Evolutionary conservation across 2,797 vertebrate species (phyloP).

Genomic region (Rallus crepitans): DNA sequence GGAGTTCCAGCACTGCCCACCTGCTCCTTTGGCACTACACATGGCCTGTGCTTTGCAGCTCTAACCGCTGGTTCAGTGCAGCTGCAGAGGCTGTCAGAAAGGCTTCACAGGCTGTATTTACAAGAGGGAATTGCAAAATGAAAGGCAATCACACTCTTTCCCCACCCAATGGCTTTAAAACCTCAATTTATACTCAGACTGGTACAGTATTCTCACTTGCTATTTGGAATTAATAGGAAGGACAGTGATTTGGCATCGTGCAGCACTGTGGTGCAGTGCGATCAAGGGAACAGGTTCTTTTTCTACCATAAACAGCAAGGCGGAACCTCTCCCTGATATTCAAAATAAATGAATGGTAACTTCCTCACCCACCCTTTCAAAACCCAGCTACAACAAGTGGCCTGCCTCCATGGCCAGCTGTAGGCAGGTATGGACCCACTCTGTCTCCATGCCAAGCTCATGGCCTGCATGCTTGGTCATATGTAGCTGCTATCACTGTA

Average conservation of each 20-base stretch:
- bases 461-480: rapidly evolving
- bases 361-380: rapidly evolving
- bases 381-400: background rate
- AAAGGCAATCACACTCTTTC: background rate
- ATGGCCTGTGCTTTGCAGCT: rapidly evolving
- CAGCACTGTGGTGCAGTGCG: too few relatives aligned
- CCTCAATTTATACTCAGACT: background rate
- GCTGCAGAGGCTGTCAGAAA: background rate
- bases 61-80: background rate
- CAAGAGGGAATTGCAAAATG: background rate
- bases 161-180: background rate
- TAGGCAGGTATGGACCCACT: background rate
- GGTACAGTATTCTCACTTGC: background rate
- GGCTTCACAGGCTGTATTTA: background rate
- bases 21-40: rapidly evolving
- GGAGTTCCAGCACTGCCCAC: background rate
- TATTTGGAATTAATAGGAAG: background rate
- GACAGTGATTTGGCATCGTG: rapidly evolving
- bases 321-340: background rate
- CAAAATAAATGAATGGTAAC: background rate
- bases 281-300: background rate
- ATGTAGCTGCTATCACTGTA: background rate
- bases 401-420: background rate
- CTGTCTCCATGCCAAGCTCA: background rate
- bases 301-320: background rate